Evolutionary conservation across 2,113 vertebrate genomes (phyloP).

Genomic region (Elephantulus edwardii): DNA sequence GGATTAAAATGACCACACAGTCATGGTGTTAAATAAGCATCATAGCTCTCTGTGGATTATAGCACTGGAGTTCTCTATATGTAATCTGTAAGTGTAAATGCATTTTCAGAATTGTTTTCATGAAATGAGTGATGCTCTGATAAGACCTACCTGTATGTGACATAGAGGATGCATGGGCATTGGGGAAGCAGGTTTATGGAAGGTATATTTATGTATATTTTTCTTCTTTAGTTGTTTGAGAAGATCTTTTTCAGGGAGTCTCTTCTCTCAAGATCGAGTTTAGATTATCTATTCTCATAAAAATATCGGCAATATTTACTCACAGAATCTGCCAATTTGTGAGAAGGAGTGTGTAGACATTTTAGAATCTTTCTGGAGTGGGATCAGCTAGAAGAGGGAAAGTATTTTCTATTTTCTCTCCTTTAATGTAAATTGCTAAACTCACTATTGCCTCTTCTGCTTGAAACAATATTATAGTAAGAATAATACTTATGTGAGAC

Average conservation of each 20-base stretch:
- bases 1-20: no score
- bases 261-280: neutral
- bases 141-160: neutral
- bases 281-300: neutral
- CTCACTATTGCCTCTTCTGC: constrained; percentile 38
- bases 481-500: constrained; percentile 10
- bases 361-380: neutral
- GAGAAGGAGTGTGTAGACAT: neutral
- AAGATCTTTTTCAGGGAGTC: neutral
- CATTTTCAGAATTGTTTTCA: neutral
- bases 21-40: no score
- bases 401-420: constrained; percentile 47
- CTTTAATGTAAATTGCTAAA: constrained; percentile 53
- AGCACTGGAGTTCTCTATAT: no score
- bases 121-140: neutral
- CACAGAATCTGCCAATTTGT: neutral
- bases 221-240: neutral
- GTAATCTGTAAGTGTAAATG: no score
- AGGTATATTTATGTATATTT: neutral
- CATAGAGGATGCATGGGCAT: no score
- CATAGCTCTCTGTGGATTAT: no score
- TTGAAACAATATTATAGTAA: constrained; percentile 42
- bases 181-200: neutral
- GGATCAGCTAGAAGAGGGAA: constrained; percentile 15
- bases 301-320: neutral